A percentile compares a stretch with the other conserved stretches of the same genome.
Conservation (phyloP, 2,113 vertebrate species). For the Alethe diademata region DNA sequence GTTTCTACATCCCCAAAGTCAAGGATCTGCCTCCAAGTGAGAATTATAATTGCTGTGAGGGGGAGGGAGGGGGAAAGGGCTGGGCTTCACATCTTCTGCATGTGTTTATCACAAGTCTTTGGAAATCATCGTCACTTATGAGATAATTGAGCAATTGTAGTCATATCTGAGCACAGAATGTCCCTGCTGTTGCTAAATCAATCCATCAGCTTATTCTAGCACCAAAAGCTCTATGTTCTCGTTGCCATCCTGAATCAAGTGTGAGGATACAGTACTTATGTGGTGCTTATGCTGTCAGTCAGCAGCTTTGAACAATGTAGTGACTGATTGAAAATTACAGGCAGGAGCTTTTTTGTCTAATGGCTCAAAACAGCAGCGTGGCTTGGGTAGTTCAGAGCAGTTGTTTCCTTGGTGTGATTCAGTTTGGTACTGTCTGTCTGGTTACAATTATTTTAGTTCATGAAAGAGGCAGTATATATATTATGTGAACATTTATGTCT, state of each 20-base stretch:
- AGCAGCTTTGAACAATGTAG: slow-evolving; percentile 66
- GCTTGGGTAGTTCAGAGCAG: slow-evolving; percentile 8
- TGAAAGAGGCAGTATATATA: neutral
- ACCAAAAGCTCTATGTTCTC: slow-evolving; percentile 32
- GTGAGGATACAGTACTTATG: slow-evolving; percentile 1
- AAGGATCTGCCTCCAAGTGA: slow-evolving; percentile 86
- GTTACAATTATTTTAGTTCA: slow-evolving; percentile 45
- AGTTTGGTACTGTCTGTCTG: slow-evolving; percentile 31
- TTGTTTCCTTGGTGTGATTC: neutral
- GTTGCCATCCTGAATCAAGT: slow-evolving; percentile 18
- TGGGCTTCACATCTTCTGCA: neutral
- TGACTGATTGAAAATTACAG: slow-evolving; percentile 74
- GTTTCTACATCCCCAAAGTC: slow-evolving; percentile 85
- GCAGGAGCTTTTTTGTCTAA: slow-evolving; percentile 47
- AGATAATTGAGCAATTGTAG: slow-evolving; percentile 42
- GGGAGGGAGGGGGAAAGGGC: neutral
- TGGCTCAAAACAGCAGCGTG: neutral
- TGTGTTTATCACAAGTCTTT: slow-evolving; percentile 40
- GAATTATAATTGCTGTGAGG: slow-evolving; percentile 36
- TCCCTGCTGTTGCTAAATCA: slow-evolving; percentile 55
- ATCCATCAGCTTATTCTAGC: slow-evolving; percentile 41
- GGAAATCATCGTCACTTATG: slow-evolving; percentile 34
- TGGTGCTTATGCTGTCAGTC: slow-evolving; percentile 62
- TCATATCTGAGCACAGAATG: slow-evolving; percentile 35
- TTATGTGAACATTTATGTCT: neutral